A percentile compares a stretch with the other conserved stretches of the same genome.
These are phyloP conservation scores for Antrozous pallidus DNA, from an alignment of 2,797 vertebrate species.

Conservation along the genomic window DNA sequence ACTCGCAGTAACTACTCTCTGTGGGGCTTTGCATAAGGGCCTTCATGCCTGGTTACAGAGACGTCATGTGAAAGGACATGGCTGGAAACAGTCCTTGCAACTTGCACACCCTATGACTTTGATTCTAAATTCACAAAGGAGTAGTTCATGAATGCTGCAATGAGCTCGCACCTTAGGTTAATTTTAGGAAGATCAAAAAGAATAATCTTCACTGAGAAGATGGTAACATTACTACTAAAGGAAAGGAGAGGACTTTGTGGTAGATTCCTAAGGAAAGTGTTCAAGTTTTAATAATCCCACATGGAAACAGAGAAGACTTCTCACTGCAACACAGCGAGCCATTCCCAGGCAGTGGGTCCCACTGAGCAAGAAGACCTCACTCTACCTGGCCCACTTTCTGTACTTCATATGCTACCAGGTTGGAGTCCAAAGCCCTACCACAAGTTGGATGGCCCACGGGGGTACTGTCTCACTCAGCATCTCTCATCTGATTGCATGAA, in stretches of 20 bases:
- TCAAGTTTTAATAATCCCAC: neutral
- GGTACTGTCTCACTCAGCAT: neutral
- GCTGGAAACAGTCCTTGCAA: neutral
- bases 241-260: neutral
- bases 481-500: neutral
- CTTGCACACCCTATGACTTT: neutral
- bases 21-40: neutral
- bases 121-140: neutral
- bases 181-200: constrained; percentile 25
- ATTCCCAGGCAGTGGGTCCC: neutral
- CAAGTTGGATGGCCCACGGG: neutral
- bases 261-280: neutral
- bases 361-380: neutral
- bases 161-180: neutral
- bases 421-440: neutral
- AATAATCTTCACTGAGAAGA: neutral
- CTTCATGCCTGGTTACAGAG: neutral
- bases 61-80: neutral
- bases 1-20: neutral
- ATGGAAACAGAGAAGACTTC: neutral
- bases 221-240: neutral
- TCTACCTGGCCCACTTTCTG: neutral
- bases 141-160: neutral
- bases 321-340: neutral
- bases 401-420: neutral